phyloP scores from a whole-genome alignment of 2,888 invertebrate species.

The Mythimna loreyi region DNA sequence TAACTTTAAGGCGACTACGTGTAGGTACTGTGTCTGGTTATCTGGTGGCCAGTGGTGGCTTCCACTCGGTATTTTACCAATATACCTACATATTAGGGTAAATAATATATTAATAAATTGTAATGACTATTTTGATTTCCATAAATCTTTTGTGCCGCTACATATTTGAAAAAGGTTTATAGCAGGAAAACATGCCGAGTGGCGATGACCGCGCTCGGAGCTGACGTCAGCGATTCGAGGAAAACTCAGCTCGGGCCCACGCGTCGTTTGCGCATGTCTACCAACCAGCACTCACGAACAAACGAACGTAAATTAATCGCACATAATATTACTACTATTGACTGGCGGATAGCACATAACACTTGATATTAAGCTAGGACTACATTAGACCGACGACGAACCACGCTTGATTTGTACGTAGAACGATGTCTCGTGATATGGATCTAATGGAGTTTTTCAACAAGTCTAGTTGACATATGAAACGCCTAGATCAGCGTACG shows the following conservation, averaged over 20 bases:
- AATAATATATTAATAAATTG: conserved; percentile 27
- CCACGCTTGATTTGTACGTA: too few relatives aligned
- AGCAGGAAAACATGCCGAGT: conserved; percentile 79
- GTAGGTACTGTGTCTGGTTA: conserved; percentile 22
- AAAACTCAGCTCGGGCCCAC: conserved; percentile 78
- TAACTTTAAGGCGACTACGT: conserved; percentile 13
- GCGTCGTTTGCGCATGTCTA: conserved; percentile 57
- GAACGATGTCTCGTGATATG: too few relatives aligned
- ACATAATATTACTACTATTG: conserved; percentile 41
- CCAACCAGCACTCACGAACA: conserved; percentile 48
- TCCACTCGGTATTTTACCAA: conserved; percentile 27
- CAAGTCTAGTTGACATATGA: too few relatives aligned
- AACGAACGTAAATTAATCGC: conserved; percentile 51
- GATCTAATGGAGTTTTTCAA: too few relatives aligned
- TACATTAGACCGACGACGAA: too few relatives aligned
- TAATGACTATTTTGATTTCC: conserved; percentile 32
- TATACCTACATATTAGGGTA: conserved; percentile 22
- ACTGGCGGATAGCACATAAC: conserved; percentile 24
- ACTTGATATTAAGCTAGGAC: conserved; percentile 10
- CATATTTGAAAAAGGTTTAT: conserved; percentile 60
- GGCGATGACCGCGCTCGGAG: conserved; percentile 78
- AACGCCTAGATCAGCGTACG: too few relatives aligned
- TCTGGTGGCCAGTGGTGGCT: too few relatives aligned
- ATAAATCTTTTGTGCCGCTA: conserved; percentile 45
- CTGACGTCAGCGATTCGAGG: conserved; percentile 86